Conservation (phyloP, 92 coral and sea anemone genomes). For the Phenganax stokvisi region DNA sequence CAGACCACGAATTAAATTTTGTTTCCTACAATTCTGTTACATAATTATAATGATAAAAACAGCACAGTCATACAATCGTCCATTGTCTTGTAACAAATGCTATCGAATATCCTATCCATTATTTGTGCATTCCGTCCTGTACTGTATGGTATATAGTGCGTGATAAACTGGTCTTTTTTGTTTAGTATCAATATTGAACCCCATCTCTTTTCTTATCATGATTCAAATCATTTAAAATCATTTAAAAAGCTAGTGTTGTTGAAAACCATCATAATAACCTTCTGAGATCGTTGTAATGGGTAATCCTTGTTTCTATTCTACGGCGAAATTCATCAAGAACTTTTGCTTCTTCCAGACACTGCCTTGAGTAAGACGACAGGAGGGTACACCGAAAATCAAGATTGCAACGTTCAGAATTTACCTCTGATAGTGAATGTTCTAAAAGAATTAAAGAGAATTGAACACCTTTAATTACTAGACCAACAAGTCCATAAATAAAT, state of each 20-base stretch:
- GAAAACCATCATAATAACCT: conserved; percentile 41
- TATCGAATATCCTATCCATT: too few relatives aligned
- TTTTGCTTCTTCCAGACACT: conserved; percentile 53
- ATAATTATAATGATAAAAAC: too few relatives aligned
- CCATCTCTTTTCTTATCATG: background rate
- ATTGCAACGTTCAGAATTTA: conserved; percentile 51
- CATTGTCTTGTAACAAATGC: too few relatives aligned
- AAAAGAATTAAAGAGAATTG: background rate
- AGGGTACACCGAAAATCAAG: conserved; percentile 61
- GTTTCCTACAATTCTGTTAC: too few relatives aligned
- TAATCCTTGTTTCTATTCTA: conserved; percentile 59
- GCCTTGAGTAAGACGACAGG: conserved; percentile 65
- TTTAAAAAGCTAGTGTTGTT: background rate
- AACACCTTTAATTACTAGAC: too few relatives aligned
- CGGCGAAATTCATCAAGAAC: conserved; percentile 58
- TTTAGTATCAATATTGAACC: too few relatives aligned
- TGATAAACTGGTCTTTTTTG: too few relatives aligned
- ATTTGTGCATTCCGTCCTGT: too few relatives aligned
- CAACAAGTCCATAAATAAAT: too few relatives aligned
- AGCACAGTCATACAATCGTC: too few relatives aligned
- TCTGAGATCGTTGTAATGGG: conserved; percentile 52
- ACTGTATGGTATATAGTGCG: too few relatives aligned
- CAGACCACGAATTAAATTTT: too few relatives aligned
- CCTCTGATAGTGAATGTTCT: conserved; percentile 41
- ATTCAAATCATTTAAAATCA: background rate